Conservation (phyloP, 2,113 vertebrate species). For the Electrona antarctica region DNA sequence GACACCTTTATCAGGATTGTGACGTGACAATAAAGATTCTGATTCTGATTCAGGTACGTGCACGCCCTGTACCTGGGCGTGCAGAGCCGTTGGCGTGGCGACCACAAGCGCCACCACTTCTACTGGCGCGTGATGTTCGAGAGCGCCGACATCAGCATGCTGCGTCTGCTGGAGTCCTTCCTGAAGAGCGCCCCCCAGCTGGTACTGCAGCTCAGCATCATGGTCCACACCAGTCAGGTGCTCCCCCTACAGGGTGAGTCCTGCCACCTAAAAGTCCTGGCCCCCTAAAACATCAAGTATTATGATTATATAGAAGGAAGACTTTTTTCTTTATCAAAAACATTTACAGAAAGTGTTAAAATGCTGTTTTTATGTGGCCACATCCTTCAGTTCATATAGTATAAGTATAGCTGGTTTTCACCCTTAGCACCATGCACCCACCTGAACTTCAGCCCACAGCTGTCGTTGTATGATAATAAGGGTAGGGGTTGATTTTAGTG, state of each 20-base stretch:
- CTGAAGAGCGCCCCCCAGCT: constrained; percentile 99
- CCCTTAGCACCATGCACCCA: too few species aligned
- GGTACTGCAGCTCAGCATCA: constrained; percentile 97
- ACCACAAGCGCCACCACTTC: constrained; percentile 88
- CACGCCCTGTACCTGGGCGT: constrained; percentile 93
- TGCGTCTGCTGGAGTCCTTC: constrained; percentile 95
- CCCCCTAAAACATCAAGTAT: too few species aligned
- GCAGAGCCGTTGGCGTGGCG: constrained; percentile 93
- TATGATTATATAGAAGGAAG: too few species aligned
- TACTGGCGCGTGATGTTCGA: constrained; percentile 97
- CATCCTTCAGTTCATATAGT: too few species aligned
- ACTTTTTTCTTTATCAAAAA: too few species aligned
- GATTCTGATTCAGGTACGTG: constrained; percentile 84
- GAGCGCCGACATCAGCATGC: constrained; percentile 96
- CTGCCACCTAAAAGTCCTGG: too few species aligned
- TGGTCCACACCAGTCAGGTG: constrained; percentile 83
- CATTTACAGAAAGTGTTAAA: too few species aligned
- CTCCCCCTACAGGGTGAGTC: constrained; percentile 90
- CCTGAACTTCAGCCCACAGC: too few species aligned
- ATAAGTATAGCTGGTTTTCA: too few species aligned
- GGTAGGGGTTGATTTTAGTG: too few species aligned
- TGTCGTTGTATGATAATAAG: too few species aligned
- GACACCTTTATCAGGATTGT: background rate
- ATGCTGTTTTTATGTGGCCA: too few species aligned
- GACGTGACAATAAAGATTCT: background rate